Evolutionary conservation across 1,140 invertebrate species (phyloP), one percentile per base, ranked within the genome.

Genomic region (Neodiprion lecontei): DNA sequence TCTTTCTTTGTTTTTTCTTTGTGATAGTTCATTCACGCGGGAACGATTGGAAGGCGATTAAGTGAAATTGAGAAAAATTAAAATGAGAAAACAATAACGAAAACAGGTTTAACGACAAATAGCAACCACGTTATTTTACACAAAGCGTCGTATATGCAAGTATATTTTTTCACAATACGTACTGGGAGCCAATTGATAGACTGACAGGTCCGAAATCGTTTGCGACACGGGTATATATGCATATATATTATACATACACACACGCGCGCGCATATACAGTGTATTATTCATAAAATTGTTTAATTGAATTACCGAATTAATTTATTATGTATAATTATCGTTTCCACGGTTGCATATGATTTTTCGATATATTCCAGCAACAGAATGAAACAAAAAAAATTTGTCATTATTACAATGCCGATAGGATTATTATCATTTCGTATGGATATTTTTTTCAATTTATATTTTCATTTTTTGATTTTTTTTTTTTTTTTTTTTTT

Each of bases 111-210:
- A 14, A 14, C 12, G 12, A 65, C 4, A 65, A 14, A 14, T 65
- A 17, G 17, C 12, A 65, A 65, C 12, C 17, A 65, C 61, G 61
- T 21, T 14, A 14, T 65, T 14, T 14, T 65, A 74, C 69, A 48
- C 67, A 74, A 74, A 72, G 40, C 50, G 40, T 73, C 67, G 50
- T 72, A 76, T 70, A 53, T 73, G 21, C 72, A 74, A n/a, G 21
- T 21, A 7, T 66, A 66, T 71, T 12, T 50, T 28, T 48, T 47
- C 69, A 48, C 17, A 12, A 28, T 76, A 76, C 73, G 70, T 73
- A 76, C 47, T 84, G 85, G 82, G 84, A 87, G 86, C 84, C 84
- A 86, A 86, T 81, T 85, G 84, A 87, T 86, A 82, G 81, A 80
- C 81, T 81, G 80, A 75, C 78, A 77, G 53, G 53, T 61, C 9